Base-by-base conservation (phyloP, 2,113 vertebrate species). In the Mystacornis crossleyi region DNA sequence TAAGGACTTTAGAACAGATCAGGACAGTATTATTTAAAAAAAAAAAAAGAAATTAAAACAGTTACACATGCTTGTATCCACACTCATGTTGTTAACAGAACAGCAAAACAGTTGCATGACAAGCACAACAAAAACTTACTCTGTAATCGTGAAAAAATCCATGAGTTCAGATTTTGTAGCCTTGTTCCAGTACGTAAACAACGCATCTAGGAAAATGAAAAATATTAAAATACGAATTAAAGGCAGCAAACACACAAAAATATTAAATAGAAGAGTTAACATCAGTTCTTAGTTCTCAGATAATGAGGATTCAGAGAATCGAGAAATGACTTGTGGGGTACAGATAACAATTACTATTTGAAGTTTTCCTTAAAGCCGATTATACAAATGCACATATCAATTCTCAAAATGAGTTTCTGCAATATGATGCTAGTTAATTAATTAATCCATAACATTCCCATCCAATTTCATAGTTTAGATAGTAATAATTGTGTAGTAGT, bases 141-240 rank as follows among this genome's bases (percentile, higher is more conserved):
- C 99, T 50, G 99, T 98, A 88, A 99, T 98, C 1, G 99, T 99
- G 98, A 99, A 99, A 97, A 99, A 99, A 93, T 99, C 99, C 99
- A 99, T 99, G 40, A 99, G 97, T 81, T 99, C 99, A 72, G 99
- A 97, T 69, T 99, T 97, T 24, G 99, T 98, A 86, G 99, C 99
- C 96, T 99, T 99, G 97, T 99, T 99, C 99, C 99, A 99, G 85
- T 99, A 99, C 0, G 99, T 99, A 97, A 99, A 99, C 92, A 99
- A 96, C 7, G 99, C 99, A 65, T 99, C 99, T 99, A 95, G 45
- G 47, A 96, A 98, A 93, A 83, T 9, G 31, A 94, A 90, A 61
- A 80, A 60, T 34, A 61, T 90, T 78, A 73, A 78, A 94, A 78
- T 50, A 24, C 20, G 31, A 50, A 43, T 58, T 24, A 89, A 75